These are phyloP conservation scores for Thaumetopoea pityocampa DNA, from an alignment of 1,140 invertebrate species.

Conservation along the genomic window DNA sequence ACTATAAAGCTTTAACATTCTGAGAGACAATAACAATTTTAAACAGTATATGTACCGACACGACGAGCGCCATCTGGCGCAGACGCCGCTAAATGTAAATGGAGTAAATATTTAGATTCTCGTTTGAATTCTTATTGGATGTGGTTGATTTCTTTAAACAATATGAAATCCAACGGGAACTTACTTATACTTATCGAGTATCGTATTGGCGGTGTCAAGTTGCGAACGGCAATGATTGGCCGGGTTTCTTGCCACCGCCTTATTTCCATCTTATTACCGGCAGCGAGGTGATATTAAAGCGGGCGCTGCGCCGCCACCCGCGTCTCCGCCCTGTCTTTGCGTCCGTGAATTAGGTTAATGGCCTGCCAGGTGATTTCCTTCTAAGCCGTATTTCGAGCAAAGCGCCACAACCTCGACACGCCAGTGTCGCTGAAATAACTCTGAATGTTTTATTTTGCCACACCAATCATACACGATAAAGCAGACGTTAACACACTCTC, in stretches of 20 bases:
- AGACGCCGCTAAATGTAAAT: neutral
- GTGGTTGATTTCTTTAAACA: slow-evolving; percentile 5
- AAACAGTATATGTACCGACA: neutral
- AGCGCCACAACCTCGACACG: slow-evolving; percentile 52
- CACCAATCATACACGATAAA: slow-evolving; percentile 21
- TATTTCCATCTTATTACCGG: slow-evolving; percentile 74
- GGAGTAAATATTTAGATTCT: slow-evolving; percentile 4
- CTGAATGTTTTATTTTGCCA: slow-evolving; percentile 37
- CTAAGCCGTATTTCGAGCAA: slow-evolving; percentile 64
- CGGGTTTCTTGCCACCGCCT: slow-evolving; percentile 61
- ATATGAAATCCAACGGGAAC: slow-evolving; percentile 12
- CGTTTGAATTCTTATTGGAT: slow-evolving; percentile 1
- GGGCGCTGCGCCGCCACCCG: slow-evolving; percentile 53
- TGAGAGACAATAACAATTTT: neutral
- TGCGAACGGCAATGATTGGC: slow-evolving; percentile 58
- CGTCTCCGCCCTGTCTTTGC: slow-evolving; percentile 69
- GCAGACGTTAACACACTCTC: slow-evolving; percentile 24
- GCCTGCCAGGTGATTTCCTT: slow-evolving; percentile 73
- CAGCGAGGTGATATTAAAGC: slow-evolving; percentile 68
- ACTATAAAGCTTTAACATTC: neutral
- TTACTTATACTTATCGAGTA: slow-evolving; percentile 19
- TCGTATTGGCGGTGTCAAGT: slow-evolving; percentile 29
- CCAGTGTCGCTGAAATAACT: slow-evolving; percentile 53
- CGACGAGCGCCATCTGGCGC: neutral
- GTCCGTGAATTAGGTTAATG: slow-evolving; percentile 74